Evolutionary conservation across 2,888 invertebrate species (phyloP).

Genomic region (Eurytoma adleriae): DNA sequence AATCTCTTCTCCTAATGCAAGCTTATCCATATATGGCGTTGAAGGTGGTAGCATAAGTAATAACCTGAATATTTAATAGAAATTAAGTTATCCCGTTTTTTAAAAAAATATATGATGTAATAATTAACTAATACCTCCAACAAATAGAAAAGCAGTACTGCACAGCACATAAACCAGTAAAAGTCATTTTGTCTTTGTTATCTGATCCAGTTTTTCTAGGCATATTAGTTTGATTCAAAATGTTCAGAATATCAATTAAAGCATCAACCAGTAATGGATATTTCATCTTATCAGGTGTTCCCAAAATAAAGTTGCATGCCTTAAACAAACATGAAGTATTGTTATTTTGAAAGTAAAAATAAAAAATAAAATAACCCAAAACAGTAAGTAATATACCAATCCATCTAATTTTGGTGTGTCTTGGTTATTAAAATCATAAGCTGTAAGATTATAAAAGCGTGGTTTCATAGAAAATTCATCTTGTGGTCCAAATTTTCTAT

Average conservation of each 20-base stretch:
- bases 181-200: slow-evolving; percentile 74
- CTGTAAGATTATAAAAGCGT: slow-evolving; percentile 92
- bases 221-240: slow-evolving; percentile 82
- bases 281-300: slow-evolving; percentile 93
- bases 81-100: background rate
- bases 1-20: slow-evolving; percentile 82
- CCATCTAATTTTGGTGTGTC: slow-evolving; percentile 96
- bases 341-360: background rate
- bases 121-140: slow-evolving; percentile 81
- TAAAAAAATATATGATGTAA: background rate
- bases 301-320: slow-evolving; percentile 96
- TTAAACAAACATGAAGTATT: slow-evolving; percentile 57
- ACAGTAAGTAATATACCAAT: slow-evolving; percentile 71
- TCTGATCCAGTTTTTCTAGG: slow-evolving; percentile 66
- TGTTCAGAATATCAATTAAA: slow-evolving; percentile 87
- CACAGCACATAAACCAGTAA: slow-evolving; percentile 86
- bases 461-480: slow-evolving; percentile 88
- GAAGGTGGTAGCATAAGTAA: slow-evolving; percentile 93
- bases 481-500: slow-evolving; percentile 80
- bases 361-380: background rate
- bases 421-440: slow-evolving; percentile 84
- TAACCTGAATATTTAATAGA: slow-evolving; percentile 77
- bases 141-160: slow-evolving; percentile 94
- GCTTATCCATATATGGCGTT: slow-evolving; percentile 88
- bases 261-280: slow-evolving; percentile 93